These are phyloP conservation scores for Pituophis catenifer DNA, from an alignment of 2,113 vertebrate genomes.

Conservation along the genomic window DNA sequence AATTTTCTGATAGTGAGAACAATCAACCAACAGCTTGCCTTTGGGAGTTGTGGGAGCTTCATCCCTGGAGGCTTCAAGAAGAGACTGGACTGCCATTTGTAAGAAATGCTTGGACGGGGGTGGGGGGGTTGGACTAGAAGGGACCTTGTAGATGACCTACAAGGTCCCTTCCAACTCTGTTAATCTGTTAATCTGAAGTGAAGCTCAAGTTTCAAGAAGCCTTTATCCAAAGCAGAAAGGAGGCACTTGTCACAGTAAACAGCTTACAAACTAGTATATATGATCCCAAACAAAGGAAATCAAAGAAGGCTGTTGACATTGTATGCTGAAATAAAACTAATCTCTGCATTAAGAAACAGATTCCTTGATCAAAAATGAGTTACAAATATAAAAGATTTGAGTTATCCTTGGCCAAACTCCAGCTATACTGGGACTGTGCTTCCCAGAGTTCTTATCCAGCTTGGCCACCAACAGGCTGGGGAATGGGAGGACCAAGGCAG, in stretches of 20 bases:
- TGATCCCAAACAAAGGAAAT: background rate
- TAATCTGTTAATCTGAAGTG: too few relatives aligned
- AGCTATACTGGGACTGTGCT: background rate
- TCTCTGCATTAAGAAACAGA: background rate
- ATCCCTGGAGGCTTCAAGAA: too few relatives aligned
- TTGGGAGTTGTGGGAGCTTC: too few relatives aligned
- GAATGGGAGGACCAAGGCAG: background rate
- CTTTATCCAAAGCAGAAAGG: background rate
- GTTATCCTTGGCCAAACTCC: background rate
- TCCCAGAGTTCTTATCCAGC: background rate
- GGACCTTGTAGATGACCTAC: too few relatives aligned
- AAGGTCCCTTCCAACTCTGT: too few relatives aligned
- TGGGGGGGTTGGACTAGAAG: too few relatives aligned
- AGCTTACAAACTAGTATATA: background rate
- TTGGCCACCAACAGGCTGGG: background rate
- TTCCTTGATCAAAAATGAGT: background rate
- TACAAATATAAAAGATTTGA: background rate
- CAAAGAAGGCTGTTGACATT: background rate
- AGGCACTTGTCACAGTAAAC: background rate
- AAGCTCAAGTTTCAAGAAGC: background rate
- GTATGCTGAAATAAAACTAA: background rate
- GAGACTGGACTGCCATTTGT: too few relatives aligned
- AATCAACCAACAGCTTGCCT: too few relatives aligned
- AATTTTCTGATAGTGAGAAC: too few relatives aligned
- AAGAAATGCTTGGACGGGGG: too few relatives aligned